A percentile compares a stretch with the other conserved stretches of the same genome.
Conservation (phyloP, 2,888 invertebrate genomes). For the Sarcophaga variegata region DNA sequence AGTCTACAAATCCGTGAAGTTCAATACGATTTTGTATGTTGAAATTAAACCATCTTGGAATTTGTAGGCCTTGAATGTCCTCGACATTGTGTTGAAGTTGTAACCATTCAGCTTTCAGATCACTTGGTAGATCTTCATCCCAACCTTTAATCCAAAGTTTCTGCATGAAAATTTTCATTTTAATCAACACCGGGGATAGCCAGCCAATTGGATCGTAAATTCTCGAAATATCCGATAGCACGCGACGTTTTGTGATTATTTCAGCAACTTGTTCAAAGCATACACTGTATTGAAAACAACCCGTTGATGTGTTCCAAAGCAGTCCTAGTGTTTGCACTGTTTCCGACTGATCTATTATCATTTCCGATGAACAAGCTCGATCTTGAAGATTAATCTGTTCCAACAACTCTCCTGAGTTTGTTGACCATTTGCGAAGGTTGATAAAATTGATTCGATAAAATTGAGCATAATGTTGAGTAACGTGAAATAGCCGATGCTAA, state of each 20-base stretch:
- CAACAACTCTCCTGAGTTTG: no score
- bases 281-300: no score
- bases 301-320: no score
- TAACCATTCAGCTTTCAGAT: conserved; percentile 19
- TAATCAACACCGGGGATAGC: conserved; percentile 39
- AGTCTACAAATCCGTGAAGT: conserved; percentile 55
- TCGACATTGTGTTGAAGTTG: conserved; percentile 17
- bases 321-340: no score
- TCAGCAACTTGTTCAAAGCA: no score
- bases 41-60: conserved; percentile 47
- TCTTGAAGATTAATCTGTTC: no score
- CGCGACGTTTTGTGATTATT: conserved; percentile 29
- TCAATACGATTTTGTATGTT: conserved; percentile 16
- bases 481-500: conserved; percentile 10
- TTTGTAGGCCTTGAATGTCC: conserved; percentile 1
- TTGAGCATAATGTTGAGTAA: no score
- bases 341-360: no score
- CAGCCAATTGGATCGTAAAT: conserved; percentile 54
- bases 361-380: no score
- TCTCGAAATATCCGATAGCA: conserved; percentile 49
- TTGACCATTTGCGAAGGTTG: no score
- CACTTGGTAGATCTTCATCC: conserved; percentile 41
- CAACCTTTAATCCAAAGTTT: conserved; percentile 58
- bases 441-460: no score
- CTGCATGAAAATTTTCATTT: conserved; percentile 59